phyloP scores from a whole-genome alignment of 2,113 vertebrate species.

The Raja brachyura region DNA sequence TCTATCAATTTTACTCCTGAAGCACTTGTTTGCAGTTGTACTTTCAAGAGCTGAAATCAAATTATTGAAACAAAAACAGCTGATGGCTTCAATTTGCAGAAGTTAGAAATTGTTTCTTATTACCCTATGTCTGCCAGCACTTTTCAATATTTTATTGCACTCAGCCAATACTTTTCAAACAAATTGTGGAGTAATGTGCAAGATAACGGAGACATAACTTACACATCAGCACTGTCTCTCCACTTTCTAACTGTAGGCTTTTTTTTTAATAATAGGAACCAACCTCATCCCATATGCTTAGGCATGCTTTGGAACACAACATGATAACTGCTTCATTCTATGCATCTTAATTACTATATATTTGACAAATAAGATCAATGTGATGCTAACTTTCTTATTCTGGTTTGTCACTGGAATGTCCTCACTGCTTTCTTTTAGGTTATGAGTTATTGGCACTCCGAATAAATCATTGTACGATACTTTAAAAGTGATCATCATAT shows the following conservation, averaged over 20 bases:
- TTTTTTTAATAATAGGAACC: not conserved
- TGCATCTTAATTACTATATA: not conserved
- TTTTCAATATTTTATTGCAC: not conserved
- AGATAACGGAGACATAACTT: too few species aligned
- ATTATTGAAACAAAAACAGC: not conserved
- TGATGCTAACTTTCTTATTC: slow-evolving; percentile 34
- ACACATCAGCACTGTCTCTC: not conserved
- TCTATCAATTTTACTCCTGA: not conserved
- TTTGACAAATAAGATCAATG: not conserved
- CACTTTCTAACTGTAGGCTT: not conserved
- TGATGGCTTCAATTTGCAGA: not conserved
- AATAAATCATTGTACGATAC: slow-evolving; percentile 36
- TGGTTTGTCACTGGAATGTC: slow-evolving; percentile 39
- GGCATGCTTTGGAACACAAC: not conserved
- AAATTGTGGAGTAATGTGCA: not conserved
- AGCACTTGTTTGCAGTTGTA: not conserved
- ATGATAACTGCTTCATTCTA: not conserved
- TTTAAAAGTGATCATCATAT: slow-evolving; percentile 40
- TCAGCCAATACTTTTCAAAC: not conserved
- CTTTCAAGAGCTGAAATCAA: not conserved
- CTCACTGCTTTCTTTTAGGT: slow-evolving; percentile 34
- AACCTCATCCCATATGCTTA: not conserved
- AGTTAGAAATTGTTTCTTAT: not conserved
- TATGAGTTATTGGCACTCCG: slow-evolving; percentile 34
- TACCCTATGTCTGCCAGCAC: not conserved